phyloP scores from a whole-genome alignment of 2,113 vertebrate genomes.

The Pica pica region DNA sequence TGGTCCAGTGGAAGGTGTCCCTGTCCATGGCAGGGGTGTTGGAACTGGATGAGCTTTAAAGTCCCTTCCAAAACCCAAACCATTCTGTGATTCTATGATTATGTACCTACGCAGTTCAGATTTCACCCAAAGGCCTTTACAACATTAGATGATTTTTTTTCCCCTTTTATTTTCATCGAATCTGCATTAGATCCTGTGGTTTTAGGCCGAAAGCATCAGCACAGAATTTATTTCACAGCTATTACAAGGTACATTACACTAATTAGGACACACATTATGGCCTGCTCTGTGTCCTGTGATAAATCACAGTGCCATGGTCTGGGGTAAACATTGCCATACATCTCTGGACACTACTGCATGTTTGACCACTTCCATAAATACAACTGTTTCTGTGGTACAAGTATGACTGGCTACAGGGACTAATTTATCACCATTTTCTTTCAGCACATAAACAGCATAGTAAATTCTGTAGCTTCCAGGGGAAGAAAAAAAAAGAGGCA shows the following conservation, averaged over 20 bases:
- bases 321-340: constrained; percentile 7
- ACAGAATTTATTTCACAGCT: constrained; percentile 19
- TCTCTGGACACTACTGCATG: background rate
- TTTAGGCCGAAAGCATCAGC: background rate
- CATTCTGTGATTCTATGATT: too few relatives aligned
- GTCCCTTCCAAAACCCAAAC: background rate
- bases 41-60: background rate
- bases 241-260: constrained; percentile 20
- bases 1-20: background rate
- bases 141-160: accelerated
- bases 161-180: background rate
- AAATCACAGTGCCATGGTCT: background rate
- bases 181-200: background rate
- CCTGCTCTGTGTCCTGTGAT: background rate
- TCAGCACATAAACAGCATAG: background rate
- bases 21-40: background rate
- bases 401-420: background rate
- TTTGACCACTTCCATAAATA: constrained; percentile 33
- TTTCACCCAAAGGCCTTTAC: background rate
- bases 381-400: background rate
- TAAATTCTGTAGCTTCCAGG: background rate
- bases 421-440: constrained; percentile 27
- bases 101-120: background rate
- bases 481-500: background rate
- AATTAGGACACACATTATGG: background rate